Evolutionary conservation across 2,797 vertebrate genomes (phyloP).

Genomic region (Liasis olivaceus): DNA sequence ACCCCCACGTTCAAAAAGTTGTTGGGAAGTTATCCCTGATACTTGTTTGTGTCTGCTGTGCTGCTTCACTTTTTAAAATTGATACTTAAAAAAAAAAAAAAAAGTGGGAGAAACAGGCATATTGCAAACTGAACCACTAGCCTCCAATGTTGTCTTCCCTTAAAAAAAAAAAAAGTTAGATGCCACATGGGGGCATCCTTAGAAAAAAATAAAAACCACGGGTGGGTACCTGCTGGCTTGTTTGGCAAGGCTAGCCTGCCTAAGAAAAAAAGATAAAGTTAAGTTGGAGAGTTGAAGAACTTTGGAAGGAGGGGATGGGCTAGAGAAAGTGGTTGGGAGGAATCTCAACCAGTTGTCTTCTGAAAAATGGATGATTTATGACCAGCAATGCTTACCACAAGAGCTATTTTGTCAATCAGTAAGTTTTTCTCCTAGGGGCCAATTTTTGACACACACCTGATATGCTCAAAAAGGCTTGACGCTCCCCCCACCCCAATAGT

Average conservation of each 20-base stretch:
- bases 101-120: background rate
- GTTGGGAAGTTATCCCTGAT: background rate
- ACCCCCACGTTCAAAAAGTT: background rate
- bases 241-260: background rate
- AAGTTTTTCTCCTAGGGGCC: background rate
- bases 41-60: background rate
- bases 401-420: background rate
- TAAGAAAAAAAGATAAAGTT: background rate
- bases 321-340: background rate
- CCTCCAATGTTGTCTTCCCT: background rate
- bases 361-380: background rate
- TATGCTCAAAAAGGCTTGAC: background rate
- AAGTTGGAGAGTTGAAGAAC: background rate
- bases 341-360: background rate
- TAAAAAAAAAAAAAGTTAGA: background rate
- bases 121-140: background rate
- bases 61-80: background rate
- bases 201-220: background rate
- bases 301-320: background rate
- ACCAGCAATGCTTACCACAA: background rate
- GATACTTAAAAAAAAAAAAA: background rate
- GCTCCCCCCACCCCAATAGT: background rate
- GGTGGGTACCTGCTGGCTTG: background rate
- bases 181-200: background rate
- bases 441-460: background rate